Evolutionary conservation across 1,140 invertebrate genomes (phyloP), one percentile per base, ranked within the genome.

Genomic region (Diuraphis noxia): DNA sequence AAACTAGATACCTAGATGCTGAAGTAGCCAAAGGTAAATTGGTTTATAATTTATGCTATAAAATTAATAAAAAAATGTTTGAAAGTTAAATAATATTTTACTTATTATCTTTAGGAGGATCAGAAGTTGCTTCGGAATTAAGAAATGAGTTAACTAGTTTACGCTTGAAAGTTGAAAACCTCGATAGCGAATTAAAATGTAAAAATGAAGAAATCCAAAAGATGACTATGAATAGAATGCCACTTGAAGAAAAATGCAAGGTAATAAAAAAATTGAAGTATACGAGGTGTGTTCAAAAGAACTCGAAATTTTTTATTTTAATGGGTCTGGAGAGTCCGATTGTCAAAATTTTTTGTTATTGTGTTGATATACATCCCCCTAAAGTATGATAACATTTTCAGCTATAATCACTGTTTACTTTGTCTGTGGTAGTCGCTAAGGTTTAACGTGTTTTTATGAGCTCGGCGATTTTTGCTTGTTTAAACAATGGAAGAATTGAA

Each of bases 181-280:
- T 97, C 40, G 97, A 97, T 93, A 95, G 95, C 34, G 96, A 97
- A 93, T 93, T 97, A 49, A 96, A 96, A 93, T 95, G 95, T 92
- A 97, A 97, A 94, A 97, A 97, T 93, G 96, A 97, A 87, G 97
- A 97, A 94, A 94, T 97, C 10, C 96, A 96, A 93, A 92, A 92
- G 77, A 81, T 93, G 19, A 92, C 77, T 52, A 82, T 91, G 30
- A 85, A 91, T 36, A 93, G 93, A 92, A 93, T 93, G 77, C 92
- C 93, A 21, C 92, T 92, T 81, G 93, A 93, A 92, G 93, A 93
- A 41, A 88, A 92, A 40, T 93, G 92, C 91, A 93, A 93, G 92
- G 93, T 93, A 92, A n/a, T 56, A 34, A 36, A 49, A n/a, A 34
- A 88, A 36, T 9, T 49, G 2, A 40, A 88, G 2, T 56, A 30